Percentiles rank a stretch among this genome's conserved stretches.
Evolutionary conservation across 2,113 vertebrate species (phyloP).

Genomic region (Ginglymostoma cirratum): DNA sequence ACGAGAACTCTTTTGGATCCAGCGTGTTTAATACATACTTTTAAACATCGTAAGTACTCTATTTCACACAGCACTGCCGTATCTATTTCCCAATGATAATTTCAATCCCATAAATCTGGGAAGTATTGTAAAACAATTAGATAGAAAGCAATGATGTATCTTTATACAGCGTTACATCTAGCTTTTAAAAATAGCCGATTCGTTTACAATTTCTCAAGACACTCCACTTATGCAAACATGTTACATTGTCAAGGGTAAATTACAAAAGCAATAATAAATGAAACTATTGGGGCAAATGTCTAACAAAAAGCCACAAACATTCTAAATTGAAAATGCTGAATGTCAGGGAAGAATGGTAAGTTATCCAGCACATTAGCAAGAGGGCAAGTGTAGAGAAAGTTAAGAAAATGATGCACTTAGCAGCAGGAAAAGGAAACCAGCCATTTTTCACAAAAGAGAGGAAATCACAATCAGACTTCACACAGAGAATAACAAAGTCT

Average conservation of each 20-base stretch:
- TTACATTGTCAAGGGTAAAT: conserved; percentile 9
- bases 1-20: background rate
- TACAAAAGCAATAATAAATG: conserved; percentile 20
- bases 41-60: background rate
- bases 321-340: conserved; percentile 21
- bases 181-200: background rate
- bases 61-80: background rate
- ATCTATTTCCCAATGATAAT: background rate
- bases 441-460: conserved; percentile 37
- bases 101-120: background rate
- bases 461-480: conserved; percentile 34
- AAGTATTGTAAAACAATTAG: background rate
- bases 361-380: conserved; percentile 4
- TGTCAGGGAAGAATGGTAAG: background rate
- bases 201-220: background rate
- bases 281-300: conserved; percentile 1
- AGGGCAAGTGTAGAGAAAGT: conserved; percentile 22
- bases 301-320: conserved; percentile 4
- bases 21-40: too few relatives aligned
- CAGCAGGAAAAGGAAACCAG: conserved; percentile 35
- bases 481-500: conserved; percentile 39
- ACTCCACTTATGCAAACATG: background rate
- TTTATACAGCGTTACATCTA: background rate
- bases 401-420: conserved; percentile 33
- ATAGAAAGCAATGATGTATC: background rate